Evolutionary conservation across 2,888 invertebrate species (phyloP), one percentile per base, ranked within the genome.

Genomic region (Coronaproctus castanopsis): DNA sequence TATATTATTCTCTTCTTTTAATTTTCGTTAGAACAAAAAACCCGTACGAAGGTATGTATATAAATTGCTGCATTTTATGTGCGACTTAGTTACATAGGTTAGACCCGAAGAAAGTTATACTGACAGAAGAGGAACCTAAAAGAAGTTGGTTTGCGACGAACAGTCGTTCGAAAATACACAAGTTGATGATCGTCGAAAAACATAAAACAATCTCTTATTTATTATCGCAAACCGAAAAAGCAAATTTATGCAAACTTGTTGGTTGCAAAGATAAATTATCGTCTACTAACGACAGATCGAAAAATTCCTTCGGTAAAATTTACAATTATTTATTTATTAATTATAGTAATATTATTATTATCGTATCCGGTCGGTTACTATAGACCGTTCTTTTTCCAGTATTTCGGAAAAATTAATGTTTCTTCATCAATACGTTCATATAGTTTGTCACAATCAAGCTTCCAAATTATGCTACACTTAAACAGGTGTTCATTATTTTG

Each of bases 171-270:
- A 68, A 59, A 73, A 73, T 0, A 67, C 68, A 22, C 68, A 67
- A n/a, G 69, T 72, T 2, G 71, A 72, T 10, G 62, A 66, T 0
- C 59, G 60, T 52, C 65, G 78, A 77, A 63, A 74, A 77, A 57
- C 74, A 75, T 52, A 72, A 75, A 63, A 77, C 75, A 1, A 67
- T 78, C 49, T 79, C 79, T 76, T 78, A 79, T 21, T 78, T 80
- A 64, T 74, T 83, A 49, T 78, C 79, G 1, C 78, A 79, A 61
- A 79, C 81, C 21, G 81, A 82, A 66, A 80, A 76, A 68, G 74
- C 75, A 65, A 75, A 74, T 59, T 74, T 81, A 21, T 80, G 77
- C 65, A 77, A 79, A 65, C 75, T 78, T n/a, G 79, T 80, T 24
- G 81, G 81, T 0, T 80, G 79, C 63, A 77, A 74, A 5, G 78